Evolutionary conservation across 2,113 vertebrate genomes (phyloP).

Genomic region (Progne subis): DNA sequence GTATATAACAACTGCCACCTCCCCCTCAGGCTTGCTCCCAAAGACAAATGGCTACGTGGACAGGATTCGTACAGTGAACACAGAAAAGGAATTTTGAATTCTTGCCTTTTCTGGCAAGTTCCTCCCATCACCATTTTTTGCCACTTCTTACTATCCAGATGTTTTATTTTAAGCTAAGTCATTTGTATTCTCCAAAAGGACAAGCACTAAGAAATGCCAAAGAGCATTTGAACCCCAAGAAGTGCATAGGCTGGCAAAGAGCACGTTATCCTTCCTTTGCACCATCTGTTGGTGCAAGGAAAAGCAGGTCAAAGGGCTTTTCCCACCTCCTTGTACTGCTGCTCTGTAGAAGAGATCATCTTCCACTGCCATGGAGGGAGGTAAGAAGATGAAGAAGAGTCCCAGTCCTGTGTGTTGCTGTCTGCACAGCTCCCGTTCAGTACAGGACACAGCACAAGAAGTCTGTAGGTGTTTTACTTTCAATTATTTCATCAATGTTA

Average conservation of each 20-base stretch:
- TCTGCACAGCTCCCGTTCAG: accelerated
- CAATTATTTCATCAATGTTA: neutral
- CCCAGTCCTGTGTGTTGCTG: neutral
- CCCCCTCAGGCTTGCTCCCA: neutral
- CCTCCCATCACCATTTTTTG: neutral
- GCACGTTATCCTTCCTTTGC: neutral
- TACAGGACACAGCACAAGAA: neutral
- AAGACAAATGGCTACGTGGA: neutral
- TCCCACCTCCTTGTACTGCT: neutral
- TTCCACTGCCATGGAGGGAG: neutral
- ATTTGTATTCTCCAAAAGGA: neutral
- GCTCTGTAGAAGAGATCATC: neutral
- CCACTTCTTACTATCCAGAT: neutral
- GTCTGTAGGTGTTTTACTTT: neutral
- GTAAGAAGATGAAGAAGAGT: neutral
- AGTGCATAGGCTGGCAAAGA: neutral
- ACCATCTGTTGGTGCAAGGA: accelerated
- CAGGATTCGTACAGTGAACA: accelerated
- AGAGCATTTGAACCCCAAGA: neutral
- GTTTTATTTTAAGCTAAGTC: neutral
- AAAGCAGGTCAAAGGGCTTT: neutral
- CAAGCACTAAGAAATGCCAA: neutral
- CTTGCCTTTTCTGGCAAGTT: neutral
- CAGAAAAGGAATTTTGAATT: neutral
- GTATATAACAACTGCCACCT: neutral